phyloP scores from a whole-genome alignment of 2,113 vertebrate species.

The Psophia crepitans region DNA sequence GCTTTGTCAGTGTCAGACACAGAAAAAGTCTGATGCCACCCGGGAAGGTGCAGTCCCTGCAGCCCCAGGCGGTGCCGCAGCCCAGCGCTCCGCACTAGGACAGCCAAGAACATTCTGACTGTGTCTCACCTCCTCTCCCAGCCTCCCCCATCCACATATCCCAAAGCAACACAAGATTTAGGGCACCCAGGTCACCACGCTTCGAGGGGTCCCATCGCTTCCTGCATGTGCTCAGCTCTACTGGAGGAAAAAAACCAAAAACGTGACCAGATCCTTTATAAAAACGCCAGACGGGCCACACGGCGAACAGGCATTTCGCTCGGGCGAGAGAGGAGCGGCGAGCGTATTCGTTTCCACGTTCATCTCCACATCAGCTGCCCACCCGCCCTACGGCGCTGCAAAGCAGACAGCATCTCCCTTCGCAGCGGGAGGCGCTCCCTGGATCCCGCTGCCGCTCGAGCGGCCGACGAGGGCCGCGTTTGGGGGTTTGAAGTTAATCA shows the following conservation, averaged over 20 bases:
- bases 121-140: background rate
- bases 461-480: background rate
- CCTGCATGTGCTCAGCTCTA: too few species aligned
- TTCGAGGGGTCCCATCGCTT: background rate
- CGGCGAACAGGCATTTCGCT: background rate
- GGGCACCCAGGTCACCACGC: background rate
- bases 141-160: fast-evolving
- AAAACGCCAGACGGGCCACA: background rate
- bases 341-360: background rate
- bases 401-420: background rate
- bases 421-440: background rate
- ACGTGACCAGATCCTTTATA: background rate
- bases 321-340: background rate
- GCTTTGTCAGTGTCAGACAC: background rate
- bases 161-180: background rate
- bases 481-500: background rate
- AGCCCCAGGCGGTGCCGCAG: background rate
- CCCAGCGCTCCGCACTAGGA: background rate
- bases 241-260: background rate
- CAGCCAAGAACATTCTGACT: background rate
- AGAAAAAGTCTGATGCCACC: background rate
- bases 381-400: background rate
- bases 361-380: background rate
- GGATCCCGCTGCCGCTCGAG: background rate
- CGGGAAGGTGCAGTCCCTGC: background rate